These are phyloP conservation scores for Drosophila pachea DNA, from an alignment of 1,140 invertebrate genomes.

Conservation along the genomic window DNA sequence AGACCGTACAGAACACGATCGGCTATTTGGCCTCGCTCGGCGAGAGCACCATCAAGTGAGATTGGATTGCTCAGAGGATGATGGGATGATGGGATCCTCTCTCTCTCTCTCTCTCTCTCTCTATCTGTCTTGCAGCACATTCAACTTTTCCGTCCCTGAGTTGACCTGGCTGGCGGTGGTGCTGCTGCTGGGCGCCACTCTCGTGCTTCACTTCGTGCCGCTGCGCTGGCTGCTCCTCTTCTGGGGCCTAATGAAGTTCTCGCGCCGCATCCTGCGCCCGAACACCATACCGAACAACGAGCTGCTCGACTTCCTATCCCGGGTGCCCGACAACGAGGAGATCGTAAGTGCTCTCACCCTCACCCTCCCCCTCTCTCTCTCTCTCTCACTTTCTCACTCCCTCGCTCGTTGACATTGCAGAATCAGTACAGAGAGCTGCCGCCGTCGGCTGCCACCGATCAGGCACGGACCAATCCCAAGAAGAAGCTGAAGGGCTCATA, in stretches of 20 bases:
- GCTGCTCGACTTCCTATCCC: constrained; percentile 95
- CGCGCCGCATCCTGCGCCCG: constrained; percentile 94
- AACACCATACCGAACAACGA: constrained; percentile 98
- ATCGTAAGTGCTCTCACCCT: constrained; percentile 82
- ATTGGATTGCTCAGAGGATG: fast-evolving
- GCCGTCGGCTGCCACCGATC: constrained; percentile 79
- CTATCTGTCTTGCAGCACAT: constrained; percentile 83
- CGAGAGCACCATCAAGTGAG: constrained; percentile 96
- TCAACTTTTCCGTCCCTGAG: constrained; percentile 98
- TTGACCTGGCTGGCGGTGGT: constrained; percentile 95
- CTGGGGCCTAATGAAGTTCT: constrained; percentile 99
- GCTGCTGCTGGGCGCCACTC: constrained; percentile 83
- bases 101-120: not conserved
- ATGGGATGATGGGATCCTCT: not conserved
- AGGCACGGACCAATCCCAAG: constrained; percentile 80
- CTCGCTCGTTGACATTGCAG: constrained; percentile 56
- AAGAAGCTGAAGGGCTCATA: constrained; percentile 82
- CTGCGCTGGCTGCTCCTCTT: constrained; percentile 93
- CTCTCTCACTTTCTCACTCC: not conserved
- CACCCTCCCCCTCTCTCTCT: not conserved
- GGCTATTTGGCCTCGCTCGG: constrained; percentile 94
- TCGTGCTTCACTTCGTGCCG: constrained; percentile 94
- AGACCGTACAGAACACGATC: constrained; percentile 95
- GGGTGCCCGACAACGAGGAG: constrained; percentile 97
- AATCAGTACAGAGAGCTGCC: constrained; percentile 81